Evolutionary conservation across 2,113 vertebrate genomes (phyloP), one percentile per base, ranked within the genome.

Genomic region (Seriola aureovittata): DNA sequence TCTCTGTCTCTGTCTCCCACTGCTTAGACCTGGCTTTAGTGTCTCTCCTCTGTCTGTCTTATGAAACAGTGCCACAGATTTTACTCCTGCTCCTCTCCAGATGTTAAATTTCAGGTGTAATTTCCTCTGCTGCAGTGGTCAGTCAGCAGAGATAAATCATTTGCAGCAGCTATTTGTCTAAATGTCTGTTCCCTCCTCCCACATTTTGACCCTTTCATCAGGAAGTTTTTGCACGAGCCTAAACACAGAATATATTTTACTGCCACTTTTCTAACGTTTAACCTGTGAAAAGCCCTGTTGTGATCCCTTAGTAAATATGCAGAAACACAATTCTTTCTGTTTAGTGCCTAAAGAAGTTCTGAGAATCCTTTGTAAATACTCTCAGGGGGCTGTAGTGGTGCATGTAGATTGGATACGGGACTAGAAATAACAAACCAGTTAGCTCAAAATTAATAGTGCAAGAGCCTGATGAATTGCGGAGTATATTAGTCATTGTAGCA

Each of bases 81-180:
- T 29, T 19, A 23, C 23, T 6, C 44, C 65, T 68, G 25, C 65
- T 34, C 29, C 5, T 50, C 10, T 50, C 29, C 29, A n/a, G 46
- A 9, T 17, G 14, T 70, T 32, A 70, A 11, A 38, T 68, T 34
- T 19, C 65, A 54, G 29, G 34, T 54, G 32, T 38, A 13, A n/a
- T 70, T 52, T 38, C 48, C 46, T 52, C 16, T 23, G 19, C 34
- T 10, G 48, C 68, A 70, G 68, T 69, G 66, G 46, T 69, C 66
- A 69, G 46, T 36, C 32, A 16, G 58, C 29, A 34, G 6, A 40
- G 48, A 71, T 23, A 19, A 58, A 58, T 29, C 36, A 71, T 23
- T 25, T 38, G n/a, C 48, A 16, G 68, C 13, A 3, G 52, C 50
- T 1, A 57, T 57, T 57, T 57, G 68, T 71, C 50, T 71, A 40